Base-by-base conservation (phyloP, 2,888 invertebrate genomes). In the Glaucopsyche alexis region DNA sequence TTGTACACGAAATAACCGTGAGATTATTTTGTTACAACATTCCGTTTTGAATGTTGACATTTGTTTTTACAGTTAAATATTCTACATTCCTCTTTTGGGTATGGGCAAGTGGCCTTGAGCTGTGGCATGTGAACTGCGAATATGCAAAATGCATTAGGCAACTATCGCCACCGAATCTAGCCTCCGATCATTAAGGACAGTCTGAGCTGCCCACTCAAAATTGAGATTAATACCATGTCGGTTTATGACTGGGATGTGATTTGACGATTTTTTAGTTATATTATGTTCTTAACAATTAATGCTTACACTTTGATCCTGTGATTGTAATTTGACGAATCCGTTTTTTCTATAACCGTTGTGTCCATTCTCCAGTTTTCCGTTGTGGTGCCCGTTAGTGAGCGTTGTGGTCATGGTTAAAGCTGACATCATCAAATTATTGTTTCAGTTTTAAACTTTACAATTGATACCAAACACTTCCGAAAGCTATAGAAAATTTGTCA, bases 391-490 rank as follows among this genome's bases (percentile, higher is more conserved):
- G 76, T 90, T 89, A 55, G 85, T 88, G 73, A 90, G 84, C 71
- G 88, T 90, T 66, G 90, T 89, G 72, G 91, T 90, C 82, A 91
- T 84, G 75, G 91, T 91, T 76, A 90, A 78, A 75, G 91, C 83
- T 82, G 91, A 88, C 90, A 91, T 90, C 79, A 81, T 86, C 73
- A 69, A 65, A 60, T 75, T 72, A 74, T 76, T 76, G 47, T 73
- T 73, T 74, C 74, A 75, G 29, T 49, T 71, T 55, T 55, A 60
- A 72, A 45, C 50, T 67, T 66, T 40, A 72, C 6, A n/a, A 16
- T 42, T 49, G 67, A 72, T 73, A 75, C 49, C 66, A 69, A 72
- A 74, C 69, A 73, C 66, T 29, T 47, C 47, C 40, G 66, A 11
- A 29, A 13, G 14, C 49, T 69, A 69, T 47, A 49, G n/a, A 45